These are phyloP conservation scores for Acanthaster planci DNA, from an alignment of 35 echinoderm and acorn worm species.

Conservation along the genomic window DNA sequence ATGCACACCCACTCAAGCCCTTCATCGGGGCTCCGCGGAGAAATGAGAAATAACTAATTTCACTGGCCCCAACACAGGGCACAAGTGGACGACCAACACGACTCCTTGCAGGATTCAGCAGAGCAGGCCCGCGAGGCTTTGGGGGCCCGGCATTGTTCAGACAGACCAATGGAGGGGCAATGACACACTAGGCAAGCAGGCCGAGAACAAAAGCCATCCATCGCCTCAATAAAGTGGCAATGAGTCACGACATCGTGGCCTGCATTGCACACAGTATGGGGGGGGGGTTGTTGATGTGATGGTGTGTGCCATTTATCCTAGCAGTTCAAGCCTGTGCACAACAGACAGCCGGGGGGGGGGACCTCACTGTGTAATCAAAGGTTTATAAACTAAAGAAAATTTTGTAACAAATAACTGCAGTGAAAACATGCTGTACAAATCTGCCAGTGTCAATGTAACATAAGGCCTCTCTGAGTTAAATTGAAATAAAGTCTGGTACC, in stretches of 20 bases:
- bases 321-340: neutral
- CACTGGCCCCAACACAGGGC: neutral
- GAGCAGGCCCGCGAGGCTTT: neutral
- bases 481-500: no score
- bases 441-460: no score
- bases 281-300: neutral
- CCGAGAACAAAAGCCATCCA: conserved; percentile 1
- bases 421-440: neutral
- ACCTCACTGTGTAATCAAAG: neutral
- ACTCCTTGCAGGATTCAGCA: neutral
- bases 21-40: no score
- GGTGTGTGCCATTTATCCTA: neutral
- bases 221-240: neutral
- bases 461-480: no score
- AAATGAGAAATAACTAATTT: conserved; percentile 20
- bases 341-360: neutral
- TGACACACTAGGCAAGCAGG: conserved; percentile 25
- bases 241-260: conserved; percentile 3
- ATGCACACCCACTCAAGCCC: no score
- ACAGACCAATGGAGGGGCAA: neutral
- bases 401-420: neutral
- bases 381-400: neutral
- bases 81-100: neutral
- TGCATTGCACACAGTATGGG: neutral
- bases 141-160: conserved; percentile 3